Conservation (phyloP, 2,797 vertebrate species). For the Gephyroberyx darwinii region DNA sequence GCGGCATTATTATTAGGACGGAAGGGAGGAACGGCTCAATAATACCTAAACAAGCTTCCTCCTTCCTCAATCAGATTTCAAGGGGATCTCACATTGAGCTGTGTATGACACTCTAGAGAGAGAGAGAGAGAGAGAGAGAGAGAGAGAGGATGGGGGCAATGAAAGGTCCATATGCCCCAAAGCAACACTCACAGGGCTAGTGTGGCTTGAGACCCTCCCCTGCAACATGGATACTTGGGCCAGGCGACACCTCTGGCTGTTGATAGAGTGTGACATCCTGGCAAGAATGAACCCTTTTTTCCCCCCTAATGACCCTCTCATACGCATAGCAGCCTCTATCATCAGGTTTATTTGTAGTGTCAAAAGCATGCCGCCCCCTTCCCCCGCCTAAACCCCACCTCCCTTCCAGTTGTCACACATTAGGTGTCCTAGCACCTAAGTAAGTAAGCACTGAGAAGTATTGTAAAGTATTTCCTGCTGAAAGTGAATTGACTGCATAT, state of each 20-base stretch:
- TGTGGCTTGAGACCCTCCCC: slow-evolving; percentile 38
- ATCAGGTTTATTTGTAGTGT: slow-evolving; percentile 53
- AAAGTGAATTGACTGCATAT: background rate
- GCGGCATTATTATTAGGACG: too few species aligned
- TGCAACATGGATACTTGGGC: slow-evolving; percentile 33
- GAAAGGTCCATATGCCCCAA: slow-evolving; percentile 65
- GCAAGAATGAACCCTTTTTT: slow-evolving; percentile 32
- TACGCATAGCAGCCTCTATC: slow-evolving; percentile 45
- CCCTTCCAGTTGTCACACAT: slow-evolving; percentile 12
- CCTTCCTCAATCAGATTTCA: slow-evolving; percentile 36
- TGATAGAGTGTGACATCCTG: slow-evolving; percentile 64
- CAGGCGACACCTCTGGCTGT: slow-evolving; percentile 47
- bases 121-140: slow-evolving; percentile 33
- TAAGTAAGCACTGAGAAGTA: slow-evolving; percentile 3
- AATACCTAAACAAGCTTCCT: background rate
- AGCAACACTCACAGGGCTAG: slow-evolving; percentile 46
- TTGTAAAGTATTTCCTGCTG: background rate
- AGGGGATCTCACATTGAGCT: slow-evolving; percentile 52
- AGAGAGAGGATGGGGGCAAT: slow-evolving; percentile 34
- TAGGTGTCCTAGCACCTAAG: too few species aligned
- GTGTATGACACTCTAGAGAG: slow-evolving; percentile 30
- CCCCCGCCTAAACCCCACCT: too few species aligned
- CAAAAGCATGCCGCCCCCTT: slow-evolving; percentile 19
- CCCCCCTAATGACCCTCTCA: slow-evolving; percentile 40
- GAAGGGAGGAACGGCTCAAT: background rate